Conservation (phyloP, 1,140 invertebrate genomes). For the Panulirus ornatus region DNA sequence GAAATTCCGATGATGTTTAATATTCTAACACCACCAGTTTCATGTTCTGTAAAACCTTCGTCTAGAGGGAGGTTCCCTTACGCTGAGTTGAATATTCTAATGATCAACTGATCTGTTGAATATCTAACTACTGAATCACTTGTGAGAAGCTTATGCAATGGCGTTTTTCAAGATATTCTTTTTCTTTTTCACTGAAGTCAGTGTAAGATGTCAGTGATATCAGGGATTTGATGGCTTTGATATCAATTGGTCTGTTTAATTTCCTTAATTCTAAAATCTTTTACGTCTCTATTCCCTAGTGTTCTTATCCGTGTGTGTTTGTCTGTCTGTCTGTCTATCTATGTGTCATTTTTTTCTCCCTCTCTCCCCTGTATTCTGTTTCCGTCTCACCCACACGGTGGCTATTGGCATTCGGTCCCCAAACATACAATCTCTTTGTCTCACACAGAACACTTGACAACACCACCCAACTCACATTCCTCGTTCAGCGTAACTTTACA, state of each 20-base stretch:
- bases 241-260: not conserved
- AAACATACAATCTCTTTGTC: too few species aligned
- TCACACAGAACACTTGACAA: too few species aligned
- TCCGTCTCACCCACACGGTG: too few species aligned
- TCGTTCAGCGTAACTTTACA: too few species aligned
- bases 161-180: not conserved
- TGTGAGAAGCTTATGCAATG: not conserved
- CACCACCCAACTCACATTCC: too few species aligned
- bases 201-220: not conserved
- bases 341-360: not conserved
- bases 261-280: not conserved
- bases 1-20: not conserved
- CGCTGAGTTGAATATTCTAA: not conserved
- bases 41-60: not conserved
- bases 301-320: not conserved
- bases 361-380: not conserved
- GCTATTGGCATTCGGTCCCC: too few species aligned
- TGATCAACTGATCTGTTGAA: not conserved
- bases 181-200: not conserved
- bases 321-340: not conserved
- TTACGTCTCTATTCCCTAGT: not conserved
- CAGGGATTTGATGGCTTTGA: not conserved
- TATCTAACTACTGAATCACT: not conserved
- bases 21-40: not conserved
- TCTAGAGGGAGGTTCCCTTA: not conserved